Conservation (phyloP, 1,140 invertebrate species). For the Brachionus plicatilis region DNA sequence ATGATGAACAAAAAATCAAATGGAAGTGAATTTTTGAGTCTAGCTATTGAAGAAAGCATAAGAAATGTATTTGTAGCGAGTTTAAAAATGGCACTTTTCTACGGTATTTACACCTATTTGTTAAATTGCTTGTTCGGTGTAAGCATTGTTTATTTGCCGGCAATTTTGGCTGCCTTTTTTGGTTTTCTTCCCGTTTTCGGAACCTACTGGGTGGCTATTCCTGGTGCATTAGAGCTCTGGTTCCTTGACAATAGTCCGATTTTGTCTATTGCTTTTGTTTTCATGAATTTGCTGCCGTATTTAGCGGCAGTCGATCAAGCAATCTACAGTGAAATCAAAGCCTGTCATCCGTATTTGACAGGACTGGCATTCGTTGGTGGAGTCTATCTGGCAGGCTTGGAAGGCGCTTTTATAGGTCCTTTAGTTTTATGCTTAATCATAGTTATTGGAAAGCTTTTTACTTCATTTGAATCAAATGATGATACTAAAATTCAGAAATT, state of each 20-base stretch:
- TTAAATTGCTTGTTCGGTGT: constrained; percentile 90
- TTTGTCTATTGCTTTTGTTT: constrained; percentile 67
- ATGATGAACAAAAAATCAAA: not conserved
- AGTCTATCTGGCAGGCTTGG: constrained; percentile 88
- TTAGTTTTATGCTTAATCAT: constrained; percentile 79
- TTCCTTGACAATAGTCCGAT: constrained; percentile 73
- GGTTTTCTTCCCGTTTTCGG: constrained; percentile 84
- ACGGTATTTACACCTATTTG: constrained; percentile 95
- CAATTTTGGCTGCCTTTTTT: constrained; percentile 79
- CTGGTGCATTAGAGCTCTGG: constrained; percentile 88
- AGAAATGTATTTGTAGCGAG: constrained; percentile 76
- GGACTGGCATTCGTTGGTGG: constrained; percentile 95
- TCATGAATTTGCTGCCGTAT: constrained; percentile 81
- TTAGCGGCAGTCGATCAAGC: constrained; percentile 76
- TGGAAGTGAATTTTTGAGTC: not conserved
- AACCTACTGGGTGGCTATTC: constrained; percentile 84
- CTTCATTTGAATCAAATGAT: not conserved
- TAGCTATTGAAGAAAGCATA: not conserved
- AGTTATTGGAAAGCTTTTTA: constrained; percentile 54
- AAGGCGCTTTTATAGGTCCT: constrained; percentile 92
- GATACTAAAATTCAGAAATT: not conserved
- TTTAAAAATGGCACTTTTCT: constrained; percentile 92
- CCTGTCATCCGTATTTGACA: constrained; percentile 69
- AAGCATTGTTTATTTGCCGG: constrained; percentile 77
- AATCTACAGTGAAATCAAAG: constrained; percentile 89